Evolutionary conservation across 2,113 vertebrate genomes (phyloP).

Genomic region (Pterocles burchelli): DNA sequence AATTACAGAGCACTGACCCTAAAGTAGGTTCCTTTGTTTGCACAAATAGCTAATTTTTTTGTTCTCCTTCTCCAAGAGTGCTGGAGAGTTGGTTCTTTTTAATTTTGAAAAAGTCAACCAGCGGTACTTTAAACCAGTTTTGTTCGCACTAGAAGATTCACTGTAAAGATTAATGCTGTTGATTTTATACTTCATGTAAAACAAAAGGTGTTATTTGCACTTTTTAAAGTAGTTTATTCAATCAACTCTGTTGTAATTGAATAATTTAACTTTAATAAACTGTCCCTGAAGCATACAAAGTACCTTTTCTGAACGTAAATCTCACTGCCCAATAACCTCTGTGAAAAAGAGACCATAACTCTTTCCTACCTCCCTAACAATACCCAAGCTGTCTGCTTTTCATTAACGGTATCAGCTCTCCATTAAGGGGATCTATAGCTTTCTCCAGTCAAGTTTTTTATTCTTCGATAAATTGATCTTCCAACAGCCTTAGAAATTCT

Average conservation of each 20-base stretch:
- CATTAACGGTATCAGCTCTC: background rate
- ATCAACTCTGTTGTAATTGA: background rate
- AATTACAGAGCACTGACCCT: background rate
- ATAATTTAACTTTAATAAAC: constrained; percentile 1
- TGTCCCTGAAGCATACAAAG: background rate
- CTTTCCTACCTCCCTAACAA: background rate
- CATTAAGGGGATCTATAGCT: constrained; percentile 37
- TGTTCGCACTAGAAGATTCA: background rate
- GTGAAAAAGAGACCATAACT: background rate
- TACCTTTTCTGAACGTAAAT: background rate
- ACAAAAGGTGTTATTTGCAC: background rate
- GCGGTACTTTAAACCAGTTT: background rate
- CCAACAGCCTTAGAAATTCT: background rate
- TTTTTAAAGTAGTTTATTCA: background rate
- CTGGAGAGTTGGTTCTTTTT: background rate
- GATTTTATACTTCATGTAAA: background rate
- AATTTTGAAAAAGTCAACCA: background rate
- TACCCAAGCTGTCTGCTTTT: background rate
- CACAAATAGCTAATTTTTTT: background rate
- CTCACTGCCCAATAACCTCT: background rate
- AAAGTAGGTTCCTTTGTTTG: background rate
- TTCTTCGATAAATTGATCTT: constrained; percentile 17
- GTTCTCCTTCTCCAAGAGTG: background rate
- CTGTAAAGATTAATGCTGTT: background rate
- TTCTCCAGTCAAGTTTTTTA: background rate